Conservation (phyloP, 2,888 invertebrate genomes). For the Cryptophagus acutangulus region DNA sequence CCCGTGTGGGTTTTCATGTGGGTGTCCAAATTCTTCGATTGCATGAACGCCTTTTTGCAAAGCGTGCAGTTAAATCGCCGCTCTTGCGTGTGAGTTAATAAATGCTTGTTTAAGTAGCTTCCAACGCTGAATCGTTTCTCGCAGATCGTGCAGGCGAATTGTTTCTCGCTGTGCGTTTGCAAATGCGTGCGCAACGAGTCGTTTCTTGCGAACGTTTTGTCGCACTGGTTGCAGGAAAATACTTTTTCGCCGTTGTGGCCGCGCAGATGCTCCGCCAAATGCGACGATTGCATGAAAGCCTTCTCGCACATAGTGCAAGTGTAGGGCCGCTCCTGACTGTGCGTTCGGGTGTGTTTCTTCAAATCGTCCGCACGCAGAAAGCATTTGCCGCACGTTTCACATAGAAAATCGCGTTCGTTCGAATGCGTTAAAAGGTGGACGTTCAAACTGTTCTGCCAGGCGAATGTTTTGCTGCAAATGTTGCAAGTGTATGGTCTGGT, state of each 20-base stretch:
- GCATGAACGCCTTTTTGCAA: slow-evolving; percentile 30
- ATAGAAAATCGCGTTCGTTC: slow-evolving; percentile 35
- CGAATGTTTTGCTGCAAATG: slow-evolving; percentile 37
- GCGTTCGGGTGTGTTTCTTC: slow-evolving; percentile 33
- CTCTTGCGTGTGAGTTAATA: slow-evolving; percentile 31
- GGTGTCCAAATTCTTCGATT: slow-evolving; percentile 29
- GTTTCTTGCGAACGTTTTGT: slow-evolving; percentile 27
- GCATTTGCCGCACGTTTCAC: slow-evolving; percentile 34
- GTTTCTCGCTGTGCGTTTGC: slow-evolving; percentile 29
- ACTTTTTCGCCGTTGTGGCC: not conserved
- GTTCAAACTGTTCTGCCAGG: slow-evolving; percentile 36
- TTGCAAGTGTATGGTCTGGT: slow-evolving; percentile 35
- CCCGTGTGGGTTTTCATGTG: slow-evolving; percentile 32
- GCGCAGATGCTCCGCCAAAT: not conserved
- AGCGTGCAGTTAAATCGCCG: slow-evolving; percentile 27
- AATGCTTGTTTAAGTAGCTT: slow-evolving; percentile 29
- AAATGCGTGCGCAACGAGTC: slow-evolving; percentile 28
- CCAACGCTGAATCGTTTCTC: slow-evolving; percentile 28
- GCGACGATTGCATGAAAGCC: slow-evolving; percentile 21
- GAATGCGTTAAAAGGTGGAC: slow-evolving; percentile 38
- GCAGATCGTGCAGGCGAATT: slow-evolving; percentile 30
- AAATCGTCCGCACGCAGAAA: slow-evolving; percentile 36
- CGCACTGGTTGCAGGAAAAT: slow-evolving; percentile 18
- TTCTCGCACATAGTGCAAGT: slow-evolving; percentile 23
- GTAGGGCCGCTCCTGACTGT: slow-evolving; percentile 35